A percentile compares a stretch with the other conserved stretches of the same genome.
Conservation (phyloP, 2,797 vertebrate genomes). For the Allobates femoralis region DNA sequence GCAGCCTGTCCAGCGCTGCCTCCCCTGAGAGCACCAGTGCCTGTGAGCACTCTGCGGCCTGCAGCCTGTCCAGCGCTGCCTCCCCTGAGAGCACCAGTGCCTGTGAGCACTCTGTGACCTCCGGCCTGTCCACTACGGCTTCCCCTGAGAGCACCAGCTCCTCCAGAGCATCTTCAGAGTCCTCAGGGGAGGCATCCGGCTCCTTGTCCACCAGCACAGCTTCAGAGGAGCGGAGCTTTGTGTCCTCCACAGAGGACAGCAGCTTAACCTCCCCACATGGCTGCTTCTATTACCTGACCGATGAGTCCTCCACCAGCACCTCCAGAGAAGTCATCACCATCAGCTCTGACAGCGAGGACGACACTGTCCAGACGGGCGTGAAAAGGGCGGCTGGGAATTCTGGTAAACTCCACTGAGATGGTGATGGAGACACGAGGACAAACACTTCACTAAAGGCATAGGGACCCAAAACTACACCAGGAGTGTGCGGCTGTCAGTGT, state of each 20-base stretch:
- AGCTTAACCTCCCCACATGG: constrained; percentile 62
- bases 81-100: background rate
- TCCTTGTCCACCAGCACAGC: background rate
- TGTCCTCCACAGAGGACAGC: constrained; percentile 45
- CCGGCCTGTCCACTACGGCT: background rate
- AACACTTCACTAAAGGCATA: background rate
- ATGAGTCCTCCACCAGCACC: constrained; percentile 58
- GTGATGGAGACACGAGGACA: background rate
- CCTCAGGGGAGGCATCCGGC: background rate
- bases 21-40: background rate
- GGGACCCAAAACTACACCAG: background rate
- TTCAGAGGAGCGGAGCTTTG: background rate
- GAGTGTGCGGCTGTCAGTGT: background rate
- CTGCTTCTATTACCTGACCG: constrained; percentile 68
- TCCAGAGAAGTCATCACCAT: constrained; percentile 44
- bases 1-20: background rate
- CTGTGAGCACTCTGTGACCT: too few species aligned
- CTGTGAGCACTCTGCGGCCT: background rate
- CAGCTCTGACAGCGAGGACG: constrained; percentile 40
- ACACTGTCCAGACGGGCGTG: background rate
- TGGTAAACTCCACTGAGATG: background rate
- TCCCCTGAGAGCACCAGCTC: background rate
- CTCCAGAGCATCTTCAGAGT: background rate
- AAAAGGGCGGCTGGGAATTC: background rate
- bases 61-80: background rate